Evolutionary conservation across 2,113 vertebrate species (phyloP).

Genomic region (Forbesichthys agassizii): DNA sequence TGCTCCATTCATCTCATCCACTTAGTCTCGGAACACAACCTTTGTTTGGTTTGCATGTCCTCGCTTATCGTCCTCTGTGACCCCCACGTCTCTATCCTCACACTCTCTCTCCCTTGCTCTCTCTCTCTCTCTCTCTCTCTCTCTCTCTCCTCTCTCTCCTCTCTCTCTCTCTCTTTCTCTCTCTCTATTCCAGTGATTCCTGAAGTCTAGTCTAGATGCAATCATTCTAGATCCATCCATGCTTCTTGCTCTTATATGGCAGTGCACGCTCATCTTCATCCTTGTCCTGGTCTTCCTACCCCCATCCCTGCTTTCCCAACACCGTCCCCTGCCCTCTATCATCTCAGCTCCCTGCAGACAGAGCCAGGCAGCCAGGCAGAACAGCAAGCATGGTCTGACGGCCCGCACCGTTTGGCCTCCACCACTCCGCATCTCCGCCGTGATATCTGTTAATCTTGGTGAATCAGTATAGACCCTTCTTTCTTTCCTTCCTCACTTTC

Average conservation of each 20-base stretch:
- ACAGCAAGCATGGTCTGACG: conserved; percentile 66
- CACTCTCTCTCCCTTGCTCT: not conserved
- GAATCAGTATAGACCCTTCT: conserved; percentile 27
- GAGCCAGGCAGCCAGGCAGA: conserved; percentile 71
- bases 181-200: conserved; percentile 8
- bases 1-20: conserved; percentile 49
- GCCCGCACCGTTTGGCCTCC: conserved; percentile 25
- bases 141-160: conserved; percentile 16
- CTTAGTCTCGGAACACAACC: conserved; percentile 48
- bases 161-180: conserved; percentile 3
- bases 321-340: conserved; percentile 12
- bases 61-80: conserved; percentile 52
- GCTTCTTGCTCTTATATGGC: conserved; percentile 40
- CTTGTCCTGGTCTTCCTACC: not conserved
- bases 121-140: conserved; percentile 1
- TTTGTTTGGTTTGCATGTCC: conserved; percentile 51
- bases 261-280: not conserved
- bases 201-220: not conserved
- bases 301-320: not conserved
- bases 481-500: conserved; percentile 6
- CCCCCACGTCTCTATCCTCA: conserved; percentile 14
- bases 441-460: conserved; percentile 35
- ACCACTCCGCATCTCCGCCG: conserved; percentile 22
- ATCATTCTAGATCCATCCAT: conserved; percentile 19
- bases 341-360: conserved; percentile 72